Conservation (phyloP, 2,888 invertebrate genomes). For the Acholoe squamosa region DNA sequence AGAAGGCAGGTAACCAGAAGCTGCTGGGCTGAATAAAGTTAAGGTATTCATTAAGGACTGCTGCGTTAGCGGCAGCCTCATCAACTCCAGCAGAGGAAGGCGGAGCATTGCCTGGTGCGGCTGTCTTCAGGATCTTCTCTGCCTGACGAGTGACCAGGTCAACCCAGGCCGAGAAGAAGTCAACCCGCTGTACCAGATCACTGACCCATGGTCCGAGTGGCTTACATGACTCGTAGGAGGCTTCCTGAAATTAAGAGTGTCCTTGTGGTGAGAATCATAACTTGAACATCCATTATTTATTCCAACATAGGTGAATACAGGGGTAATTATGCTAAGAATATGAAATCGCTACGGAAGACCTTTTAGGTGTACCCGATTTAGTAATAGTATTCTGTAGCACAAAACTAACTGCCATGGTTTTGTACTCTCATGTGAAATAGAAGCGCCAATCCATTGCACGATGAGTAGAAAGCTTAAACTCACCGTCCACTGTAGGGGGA, state of each 20-base stretch:
- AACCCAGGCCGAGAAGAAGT: constrained; percentile 82
- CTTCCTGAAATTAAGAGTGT: constrained; percentile 76
- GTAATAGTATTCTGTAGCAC: too few relatives aligned
- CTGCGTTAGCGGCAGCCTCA: neutral
- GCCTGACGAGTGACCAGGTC: constrained; percentile 76
- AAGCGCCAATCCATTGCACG: too few relatives aligned
- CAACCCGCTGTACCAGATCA: constrained; percentile 79
- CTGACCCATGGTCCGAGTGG: constrained; percentile 80
- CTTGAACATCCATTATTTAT: too few relatives aligned
- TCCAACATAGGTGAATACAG: too few relatives aligned
- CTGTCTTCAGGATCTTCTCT: constrained; percentile 75
- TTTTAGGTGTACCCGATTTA: too few relatives aligned
- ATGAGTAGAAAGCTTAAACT: too few relatives aligned
- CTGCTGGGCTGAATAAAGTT: constrained; percentile 75
- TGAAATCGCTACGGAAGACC: too few relatives aligned
- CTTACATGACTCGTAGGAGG: constrained; percentile 82
- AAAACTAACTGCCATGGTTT: too few relatives aligned
- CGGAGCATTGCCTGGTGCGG: constrained; percentile 51
- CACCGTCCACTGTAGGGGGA: constrained; percentile 82
- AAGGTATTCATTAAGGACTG: neutral
- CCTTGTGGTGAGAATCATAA: too few relatives aligned
- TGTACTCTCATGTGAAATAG: too few relatives aligned
- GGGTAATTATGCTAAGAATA: too few relatives aligned
- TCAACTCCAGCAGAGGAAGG: neutral
- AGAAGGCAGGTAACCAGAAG: constrained; percentile 83